These are phyloP conservation scores for Andrena dorsata DNA, from an alignment of 2,888 invertebrate species.

Conservation along the genomic window DNA sequence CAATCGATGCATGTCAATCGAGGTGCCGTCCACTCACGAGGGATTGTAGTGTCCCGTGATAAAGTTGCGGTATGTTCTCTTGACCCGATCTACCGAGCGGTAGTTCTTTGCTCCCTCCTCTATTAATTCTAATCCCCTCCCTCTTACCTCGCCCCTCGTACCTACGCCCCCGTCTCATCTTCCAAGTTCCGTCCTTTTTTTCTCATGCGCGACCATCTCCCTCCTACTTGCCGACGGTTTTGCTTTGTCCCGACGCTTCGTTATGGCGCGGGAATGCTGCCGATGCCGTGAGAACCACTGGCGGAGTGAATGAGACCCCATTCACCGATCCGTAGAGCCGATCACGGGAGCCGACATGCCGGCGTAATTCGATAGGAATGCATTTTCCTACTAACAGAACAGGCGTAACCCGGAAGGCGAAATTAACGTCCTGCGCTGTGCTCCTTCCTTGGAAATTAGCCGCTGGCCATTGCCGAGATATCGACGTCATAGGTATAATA, in stretches of 20 bases:
- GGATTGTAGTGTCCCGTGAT: slow-evolving; percentile 29
- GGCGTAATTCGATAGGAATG: slow-evolving; percentile 77
- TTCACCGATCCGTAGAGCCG: slow-evolving; percentile 69
- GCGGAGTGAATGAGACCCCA: slow-evolving; percentile 70
- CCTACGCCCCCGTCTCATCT: background rate
- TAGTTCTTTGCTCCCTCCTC: slow-evolving; percentile 7
- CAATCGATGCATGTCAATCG: slow-evolving; percentile 63
- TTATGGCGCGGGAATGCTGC: background rate
- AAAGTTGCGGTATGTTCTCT: slow-evolving; percentile 72
- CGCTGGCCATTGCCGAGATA: background rate
- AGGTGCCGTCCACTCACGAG: slow-evolving; percentile 32
- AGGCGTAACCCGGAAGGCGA: slow-evolving; percentile 52
- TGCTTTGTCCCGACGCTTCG: slow-evolving; percentile 8
- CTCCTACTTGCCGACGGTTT: slow-evolving; percentile 7
- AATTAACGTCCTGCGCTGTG: slow-evolving; percentile 11
- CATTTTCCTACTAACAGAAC: slow-evolving; percentile 65
- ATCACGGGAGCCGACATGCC: slow-evolving; percentile 55
- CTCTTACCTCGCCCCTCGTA: too few species aligned
- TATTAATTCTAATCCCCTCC: background rate
- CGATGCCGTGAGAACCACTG: slow-evolving; percentile 67
- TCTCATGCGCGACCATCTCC: slow-evolving; percentile 1
- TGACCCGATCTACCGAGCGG: slow-evolving; percentile 41
- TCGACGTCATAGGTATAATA: background rate
- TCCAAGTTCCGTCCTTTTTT: background rate
- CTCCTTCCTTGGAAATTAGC: slow-evolving; percentile 37